Evolutionary conservation across 1,140 invertebrate genomes (phyloP), one percentile per base, ranked within the genome.

Genomic region (Drusus annulatus): DNA sequence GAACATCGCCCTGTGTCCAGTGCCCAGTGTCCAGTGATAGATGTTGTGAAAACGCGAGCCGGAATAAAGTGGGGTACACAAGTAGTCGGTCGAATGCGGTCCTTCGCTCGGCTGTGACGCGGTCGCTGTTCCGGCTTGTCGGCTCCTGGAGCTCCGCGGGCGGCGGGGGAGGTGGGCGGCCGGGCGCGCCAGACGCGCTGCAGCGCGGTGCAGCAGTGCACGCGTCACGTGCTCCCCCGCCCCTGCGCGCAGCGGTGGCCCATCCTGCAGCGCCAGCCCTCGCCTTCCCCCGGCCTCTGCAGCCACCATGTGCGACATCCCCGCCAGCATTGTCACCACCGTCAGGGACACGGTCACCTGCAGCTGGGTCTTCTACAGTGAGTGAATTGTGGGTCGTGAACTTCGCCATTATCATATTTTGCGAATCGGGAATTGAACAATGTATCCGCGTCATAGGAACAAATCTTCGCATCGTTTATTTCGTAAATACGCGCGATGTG

Each of bases 351-450:
- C 90, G 78, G 91, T 91, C 86, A 90, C 87, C 88, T 90, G 90
- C 86, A 91, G 91, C 89, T 92, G 91, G 91, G 91, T 92, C 88
- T 91, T 92, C 86, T 92, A 91, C 86, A 91, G 90, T 90, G 90
- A 91, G 89, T 89, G 88, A 87, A 17, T 6, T 63, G 13, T 23
- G 60, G 19, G 4, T 63, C 3, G n/a, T 16, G 1, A 4, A 28
- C 25, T 21, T 63, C 4, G 15, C 6, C 16, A 23, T 23, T 8
- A 2, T 28, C 8, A 7, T 63, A 19, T 23, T 23, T 23, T 56
- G 15, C 6, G 8, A 36, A 7, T 36, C 31, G 2, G 5, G 31
- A 36, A 36, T 36, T 3, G 6, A 36, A 36, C 31, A 36, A 36
- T 36, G 31, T 36, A 7, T 36, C 31, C 31, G 31, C 31, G 31